Evolutionary conservation across 2,888 invertebrate species (phyloP), one percentile per base, ranked within the genome.

Genomic region (Metellina segmentata): DNA sequence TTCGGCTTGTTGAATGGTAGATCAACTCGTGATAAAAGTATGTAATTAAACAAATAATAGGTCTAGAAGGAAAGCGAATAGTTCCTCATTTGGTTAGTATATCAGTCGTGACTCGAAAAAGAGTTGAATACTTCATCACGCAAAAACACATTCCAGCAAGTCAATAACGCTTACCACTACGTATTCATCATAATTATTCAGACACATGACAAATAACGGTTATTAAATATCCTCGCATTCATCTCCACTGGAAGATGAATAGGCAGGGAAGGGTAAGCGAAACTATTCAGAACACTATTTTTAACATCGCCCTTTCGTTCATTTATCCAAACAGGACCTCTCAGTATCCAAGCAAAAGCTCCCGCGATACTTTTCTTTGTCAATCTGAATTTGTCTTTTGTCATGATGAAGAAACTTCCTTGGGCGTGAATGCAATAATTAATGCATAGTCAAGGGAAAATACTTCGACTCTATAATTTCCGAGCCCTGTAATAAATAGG

Each of bases 181-280:
- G 79, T 61, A 61, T 20, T 79, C 20, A 79, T 61, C 20, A 20
- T 61, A 61, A 79, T 79, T 79, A 79, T 79, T 61, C 79, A 0
- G 61, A 61, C 79, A 61, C 61, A 16, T 79, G 20, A 61, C 79
- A 79, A 79, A 79, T 79, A 79, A 79, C 34, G 7, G 79, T 79
- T 79, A 79, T 79, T 79, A 79, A 61, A 79, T 53, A 61, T 34
- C 79, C 52, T 34, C 5, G 16, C 79, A 69, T 79, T 61, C 79
- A 79, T 79, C 34, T 34, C 61, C 20, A 20, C 19, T 34, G 34
- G 34, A 53, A 61, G 79, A 79, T 34, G 34, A 79, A 79, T 79
- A 61, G 61, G 79, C 6, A 79, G 79, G 7, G 53, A 34, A 79
- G 79, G 61, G 51, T 49, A 34, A 61, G 61, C 11, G 20, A 79